Conservation (phyloP, 1,140 invertebrate genomes). For the Chymomyza costata region DNA sequence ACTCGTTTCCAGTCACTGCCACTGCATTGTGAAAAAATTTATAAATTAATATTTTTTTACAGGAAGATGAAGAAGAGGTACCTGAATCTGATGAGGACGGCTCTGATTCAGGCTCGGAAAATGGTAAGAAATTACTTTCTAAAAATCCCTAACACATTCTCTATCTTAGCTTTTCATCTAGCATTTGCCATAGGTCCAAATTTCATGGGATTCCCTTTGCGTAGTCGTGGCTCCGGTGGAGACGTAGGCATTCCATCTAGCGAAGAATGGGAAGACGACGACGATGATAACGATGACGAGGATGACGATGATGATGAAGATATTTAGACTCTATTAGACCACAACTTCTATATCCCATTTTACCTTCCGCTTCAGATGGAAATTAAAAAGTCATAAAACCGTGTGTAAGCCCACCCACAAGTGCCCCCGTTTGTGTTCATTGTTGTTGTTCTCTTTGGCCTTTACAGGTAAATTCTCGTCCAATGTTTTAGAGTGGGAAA, state of each 20-base stretch:
- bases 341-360: constrained; percentile 25
- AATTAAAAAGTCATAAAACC: neutral
- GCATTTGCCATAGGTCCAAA: constrained; percentile 52
- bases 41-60: constrained; percentile 71
- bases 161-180: constrained; percentile 10
- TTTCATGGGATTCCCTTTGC: constrained; percentile 51
- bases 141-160: neutral
- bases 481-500: too few species aligned
- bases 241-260: too few species aligned
- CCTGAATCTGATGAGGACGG: constrained; percentile 71
- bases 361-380: constrained; percentile 33
- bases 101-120: constrained; percentile 57
- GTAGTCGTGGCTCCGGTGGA: constrained; percentile 40
- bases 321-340: constrained; percentile 10
- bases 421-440: neutral
- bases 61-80: constrained; percentile 75
- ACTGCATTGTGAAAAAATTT: constrained; percentile 33
- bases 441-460: too few species aligned
- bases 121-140: constrained; percentile 30
- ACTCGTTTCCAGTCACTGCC: neutral
- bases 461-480: too few species aligned
- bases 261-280: too few species aligned
- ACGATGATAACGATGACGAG: constrained; percentile 38
- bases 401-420: neutral
- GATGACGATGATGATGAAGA: constrained; percentile 41